Base-by-base conservation (phyloP, 2,113 vertebrate species). In the Polypterus bichir region DNA sequence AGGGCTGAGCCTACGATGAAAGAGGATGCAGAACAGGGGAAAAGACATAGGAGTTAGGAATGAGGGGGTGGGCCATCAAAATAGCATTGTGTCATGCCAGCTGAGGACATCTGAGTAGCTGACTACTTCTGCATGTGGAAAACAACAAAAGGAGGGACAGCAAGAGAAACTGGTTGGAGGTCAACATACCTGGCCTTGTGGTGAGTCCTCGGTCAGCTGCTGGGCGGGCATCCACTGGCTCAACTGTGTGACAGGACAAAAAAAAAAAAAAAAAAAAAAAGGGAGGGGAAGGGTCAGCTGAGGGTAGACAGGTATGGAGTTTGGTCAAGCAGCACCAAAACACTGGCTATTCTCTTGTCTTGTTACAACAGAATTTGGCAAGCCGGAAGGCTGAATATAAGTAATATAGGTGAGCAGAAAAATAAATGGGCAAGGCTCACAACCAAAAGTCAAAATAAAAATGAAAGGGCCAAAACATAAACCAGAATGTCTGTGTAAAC, bases 181-280 rank as follows among this genome's bases (percentile, higher is more conserved):
- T 2, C 27, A 27, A 64, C 71, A 49, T 78, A 97, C 94, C 94
- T 91, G 94, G 91, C 75, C 90, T 82, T 67, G 93, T 97, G 66
- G 93, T 92, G 70, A 96, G 78, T 76, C 89, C 92, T 90, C 94
- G 81, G 77, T 97, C 96, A 44, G 89, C 83, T 65, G 81, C 88
- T 5, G 94, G 95, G 64, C 92, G 91, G 64, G 90, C 92, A 63
- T 98, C 94, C 44, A 98, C 90, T 1, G 90, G 91, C 68, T 97
- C 94, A 54, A 97, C 95, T 98, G 74, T 77, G 65, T 63, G 65
- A 61, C 49, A 73, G 64, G 82, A 81, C 77, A 74, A 60, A 79
- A 6, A 10, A 76, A 74, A 70, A 64, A 74, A 63, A 70, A 71
- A 10, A 76, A 74, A 70, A 64, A 74, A 63, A 70, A 71, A 72